phyloP scores from a whole-genome alignment of 2,797 vertebrate genomes.

The Benthosema pterotum region DNA sequence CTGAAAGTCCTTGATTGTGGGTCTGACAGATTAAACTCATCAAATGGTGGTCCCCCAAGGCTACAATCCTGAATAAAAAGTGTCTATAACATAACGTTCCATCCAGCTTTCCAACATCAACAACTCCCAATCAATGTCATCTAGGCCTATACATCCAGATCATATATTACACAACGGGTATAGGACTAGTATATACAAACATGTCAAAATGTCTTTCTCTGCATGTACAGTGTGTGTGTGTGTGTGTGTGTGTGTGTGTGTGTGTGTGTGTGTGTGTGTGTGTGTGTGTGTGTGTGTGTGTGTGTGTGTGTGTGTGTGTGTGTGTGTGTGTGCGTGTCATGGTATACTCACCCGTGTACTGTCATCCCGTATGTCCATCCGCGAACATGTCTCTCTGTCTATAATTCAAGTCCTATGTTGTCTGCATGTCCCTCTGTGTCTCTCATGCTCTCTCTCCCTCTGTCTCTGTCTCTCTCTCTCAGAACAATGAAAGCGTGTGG shows the following conservation, averaged over 20 bases:
- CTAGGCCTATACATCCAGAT: too few species aligned
- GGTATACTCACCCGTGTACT: conserved; percentile 50
- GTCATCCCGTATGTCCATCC: background rate
- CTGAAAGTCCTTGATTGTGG: too few species aligned
- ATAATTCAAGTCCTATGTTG: background rate
- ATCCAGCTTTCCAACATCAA: too few species aligned
- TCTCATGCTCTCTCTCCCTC: background rate
- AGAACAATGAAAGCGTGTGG: background rate
- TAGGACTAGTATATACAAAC: background rate
- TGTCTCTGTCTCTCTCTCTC: conserved; percentile 19
- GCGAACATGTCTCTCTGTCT: background rate
- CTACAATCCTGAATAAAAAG: too few species aligned
- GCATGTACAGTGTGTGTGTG: background rate
- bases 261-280: background rate
- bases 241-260: too few species aligned
- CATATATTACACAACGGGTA: too few species aligned
- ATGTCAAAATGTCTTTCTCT: conserved; percentile 42
- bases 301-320: too few species aligned
- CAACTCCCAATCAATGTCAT: too few species aligned
- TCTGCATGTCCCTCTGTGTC: background rate
- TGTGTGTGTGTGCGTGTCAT: background rate
- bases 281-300: background rate
- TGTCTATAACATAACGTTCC: too few species aligned
- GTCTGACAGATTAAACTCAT: too few species aligned
- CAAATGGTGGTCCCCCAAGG: too few species aligned